A percentile compares a stretch with the other conserved stretches of the same genome.
These are phyloP conservation scores for Dinocampus coccinellae DNA, from an alignment of 2,888 invertebrate species.

Conservation along the genomic window DNA sequence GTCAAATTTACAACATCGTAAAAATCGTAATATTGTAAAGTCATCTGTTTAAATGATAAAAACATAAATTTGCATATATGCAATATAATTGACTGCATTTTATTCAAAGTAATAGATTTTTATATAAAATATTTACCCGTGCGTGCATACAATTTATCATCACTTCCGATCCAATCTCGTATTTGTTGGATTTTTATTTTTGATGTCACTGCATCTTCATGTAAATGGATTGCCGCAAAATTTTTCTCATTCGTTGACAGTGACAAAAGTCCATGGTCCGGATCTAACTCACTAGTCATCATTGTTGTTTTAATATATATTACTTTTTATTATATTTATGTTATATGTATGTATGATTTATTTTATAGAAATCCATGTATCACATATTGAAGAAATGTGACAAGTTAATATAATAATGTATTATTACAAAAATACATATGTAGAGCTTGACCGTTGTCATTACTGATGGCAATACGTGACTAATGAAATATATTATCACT, in stretches of 20 bases:
- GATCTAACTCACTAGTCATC: too few relatives aligned
- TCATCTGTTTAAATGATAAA: conserved; percentile 64
- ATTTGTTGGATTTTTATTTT: conserved; percentile 63
- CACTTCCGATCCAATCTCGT: conserved; percentile 65
- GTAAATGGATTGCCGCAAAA: conserved; percentile 59
- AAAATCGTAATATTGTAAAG: conserved; percentile 72
- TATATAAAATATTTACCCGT: conserved; percentile 56
- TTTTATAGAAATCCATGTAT: too few relatives aligned
- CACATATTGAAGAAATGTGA: too few relatives aligned
- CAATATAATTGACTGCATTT: not conserved
- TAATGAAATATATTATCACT: too few relatives aligned
- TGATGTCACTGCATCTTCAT: conserved; percentile 64
- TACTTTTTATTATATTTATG: too few relatives aligned
- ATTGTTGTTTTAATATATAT: too few relatives aligned
- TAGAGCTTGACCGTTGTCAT: too few relatives aligned
- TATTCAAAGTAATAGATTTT: not conserved
- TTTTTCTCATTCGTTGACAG: conserved; percentile 50
- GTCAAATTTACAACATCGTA: conserved; percentile 76
- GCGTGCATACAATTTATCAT: conserved; percentile 62
- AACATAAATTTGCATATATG: not conserved
- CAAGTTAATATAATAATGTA: too few relatives aligned
- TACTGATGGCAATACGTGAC: too few relatives aligned
- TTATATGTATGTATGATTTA: too few relatives aligned
- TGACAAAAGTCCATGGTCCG: not conserved
- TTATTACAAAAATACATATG: too few relatives aligned